Evolutionary conservation across 2,888 invertebrate genomes (phyloP).

Genomic region (Amiota communis): DNA sequence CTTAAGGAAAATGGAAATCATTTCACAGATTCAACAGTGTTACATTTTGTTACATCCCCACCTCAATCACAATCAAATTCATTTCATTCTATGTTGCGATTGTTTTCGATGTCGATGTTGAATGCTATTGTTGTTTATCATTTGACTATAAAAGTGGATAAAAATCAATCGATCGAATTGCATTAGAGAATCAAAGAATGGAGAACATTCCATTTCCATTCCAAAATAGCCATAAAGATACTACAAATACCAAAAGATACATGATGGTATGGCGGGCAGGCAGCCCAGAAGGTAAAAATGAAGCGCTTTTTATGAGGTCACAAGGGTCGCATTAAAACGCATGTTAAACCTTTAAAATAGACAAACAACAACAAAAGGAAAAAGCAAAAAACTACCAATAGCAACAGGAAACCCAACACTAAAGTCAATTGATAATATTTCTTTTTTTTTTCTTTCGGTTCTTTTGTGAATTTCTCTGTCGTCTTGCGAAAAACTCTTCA

Average conservation of each 20-base stretch:
- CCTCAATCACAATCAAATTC: no score
- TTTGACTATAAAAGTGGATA: constrained; percentile 46
- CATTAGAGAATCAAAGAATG: not conserved
- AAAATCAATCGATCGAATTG: constrained; percentile 56
- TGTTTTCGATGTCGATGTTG: not conserved
- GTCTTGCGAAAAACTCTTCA: not conserved
- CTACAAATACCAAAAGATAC: not conserved
- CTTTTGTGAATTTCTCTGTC: no score
- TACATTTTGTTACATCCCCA: no score
- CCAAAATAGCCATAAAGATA: not conserved
- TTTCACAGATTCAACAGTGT: no score
- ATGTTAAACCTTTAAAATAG: constrained; percentile 51
- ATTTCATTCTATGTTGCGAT: not conserved
- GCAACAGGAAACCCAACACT: not conserved
- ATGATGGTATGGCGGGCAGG: no score
- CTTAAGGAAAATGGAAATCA: no score
- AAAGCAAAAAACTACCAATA: constrained; percentile 16
- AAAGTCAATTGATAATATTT: no score
- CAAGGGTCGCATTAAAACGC: constrained; percentile 67
- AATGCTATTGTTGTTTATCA: constrained; percentile 34
- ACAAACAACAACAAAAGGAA: constrained; percentile 41
- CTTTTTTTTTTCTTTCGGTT: no score
- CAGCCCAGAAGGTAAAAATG: no score
- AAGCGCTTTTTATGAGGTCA: constrained; percentile 58
- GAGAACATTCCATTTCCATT: not conserved